Conservation (phyloP, 2,797 vertebrate genomes). For the Rhabdophis nuchalis region DNA sequence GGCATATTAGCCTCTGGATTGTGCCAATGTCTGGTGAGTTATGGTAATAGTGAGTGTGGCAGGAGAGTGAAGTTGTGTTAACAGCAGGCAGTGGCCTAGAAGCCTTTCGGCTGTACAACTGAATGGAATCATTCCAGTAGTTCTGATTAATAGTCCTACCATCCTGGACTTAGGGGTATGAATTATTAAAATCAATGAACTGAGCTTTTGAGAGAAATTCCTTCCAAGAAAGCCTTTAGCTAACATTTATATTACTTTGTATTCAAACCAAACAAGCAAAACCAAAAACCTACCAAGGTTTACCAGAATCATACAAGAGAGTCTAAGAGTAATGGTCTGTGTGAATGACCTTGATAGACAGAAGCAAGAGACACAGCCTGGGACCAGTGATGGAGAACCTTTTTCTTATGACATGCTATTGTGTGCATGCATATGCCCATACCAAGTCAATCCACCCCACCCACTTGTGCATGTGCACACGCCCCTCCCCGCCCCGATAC, state of each 20-base stretch:
- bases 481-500: too few species aligned
- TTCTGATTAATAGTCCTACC: background rate
- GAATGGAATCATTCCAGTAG: background rate
- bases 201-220: background rate
- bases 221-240: background rate
- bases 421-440: too few species aligned
- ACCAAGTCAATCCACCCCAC: too few species aligned
- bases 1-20: background rate
- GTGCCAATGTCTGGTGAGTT: background rate
- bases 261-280: background rate
- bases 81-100: background rate
- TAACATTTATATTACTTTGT: background rate
- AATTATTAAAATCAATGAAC: background rate
- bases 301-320: background rate
- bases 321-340: background rate
- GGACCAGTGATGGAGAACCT: too few species aligned
- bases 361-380: background rate
- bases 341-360: background rate
- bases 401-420: too few species aligned
- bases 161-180: background rate
- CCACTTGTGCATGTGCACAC: too few species aligned
- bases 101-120: background rate
- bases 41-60: background rate
- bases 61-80: background rate
- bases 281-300: background rate